Evolutionary conservation across 2,113 vertebrate species (phyloP).

Genomic region (Geococcyx californianus): DNA sequence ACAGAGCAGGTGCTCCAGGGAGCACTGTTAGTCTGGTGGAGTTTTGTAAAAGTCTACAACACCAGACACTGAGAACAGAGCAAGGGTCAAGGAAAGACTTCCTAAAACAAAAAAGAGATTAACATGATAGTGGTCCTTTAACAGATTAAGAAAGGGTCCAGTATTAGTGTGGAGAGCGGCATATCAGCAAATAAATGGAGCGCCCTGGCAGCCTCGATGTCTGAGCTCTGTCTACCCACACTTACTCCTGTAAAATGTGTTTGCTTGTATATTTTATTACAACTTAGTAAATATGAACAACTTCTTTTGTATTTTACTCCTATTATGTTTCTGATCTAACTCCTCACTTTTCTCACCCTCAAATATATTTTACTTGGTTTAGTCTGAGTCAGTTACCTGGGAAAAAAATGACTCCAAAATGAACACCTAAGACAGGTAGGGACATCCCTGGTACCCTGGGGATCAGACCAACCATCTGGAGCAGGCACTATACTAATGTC

Average conservation of each 20-base stretch:
- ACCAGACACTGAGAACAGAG: background rate
- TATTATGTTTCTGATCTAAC: background rate
- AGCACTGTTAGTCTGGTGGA: background rate
- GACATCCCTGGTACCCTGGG: fast-evolving
- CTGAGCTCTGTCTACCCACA: background rate
- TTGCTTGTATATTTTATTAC: background rate
- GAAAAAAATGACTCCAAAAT: fast-evolving
- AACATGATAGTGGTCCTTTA: background rate
- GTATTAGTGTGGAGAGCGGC: background rate
- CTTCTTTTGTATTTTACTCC: background rate
- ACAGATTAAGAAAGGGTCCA: background rate
- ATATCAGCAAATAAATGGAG: no score
- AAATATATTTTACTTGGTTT: background rate
- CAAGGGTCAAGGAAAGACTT: background rate
- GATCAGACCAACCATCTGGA: fast-evolving
- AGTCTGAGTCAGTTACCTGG: background rate
- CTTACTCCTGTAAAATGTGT: no score
- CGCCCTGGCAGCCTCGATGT: background rate
- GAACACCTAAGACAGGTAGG: fast-evolving
- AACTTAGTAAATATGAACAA: background rate
- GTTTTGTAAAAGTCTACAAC: background rate
- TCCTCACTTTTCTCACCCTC: background rate
- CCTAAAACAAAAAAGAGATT: background rate
- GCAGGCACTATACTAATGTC: fast-evolving
- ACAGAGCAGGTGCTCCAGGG: background rate